phyloP scores from a whole-genome alignment of 2,113 vertebrate species.

The Typhlomys cinereus region DNA sequence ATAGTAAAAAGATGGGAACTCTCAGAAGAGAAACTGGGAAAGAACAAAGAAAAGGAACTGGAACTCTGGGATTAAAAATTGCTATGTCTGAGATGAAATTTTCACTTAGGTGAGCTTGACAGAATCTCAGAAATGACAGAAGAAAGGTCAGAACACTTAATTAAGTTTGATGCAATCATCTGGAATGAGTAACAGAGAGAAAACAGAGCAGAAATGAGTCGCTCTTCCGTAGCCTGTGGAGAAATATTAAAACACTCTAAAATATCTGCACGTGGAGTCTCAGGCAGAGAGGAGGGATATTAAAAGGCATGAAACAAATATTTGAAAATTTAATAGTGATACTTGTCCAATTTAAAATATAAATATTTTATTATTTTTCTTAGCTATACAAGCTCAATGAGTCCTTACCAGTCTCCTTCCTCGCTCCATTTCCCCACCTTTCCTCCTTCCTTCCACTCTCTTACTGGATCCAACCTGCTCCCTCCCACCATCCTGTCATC shows the following conservation, averaged over 20 bases:
- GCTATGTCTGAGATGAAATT: neutral
- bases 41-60: neutral
- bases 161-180: neutral
- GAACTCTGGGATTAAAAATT: conserved; percentile 10
- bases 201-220: neutral
- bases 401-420: too few species aligned
- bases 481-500: too few species aligned
- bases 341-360: neutral
- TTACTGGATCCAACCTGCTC: too few species aligned
- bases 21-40: neutral
- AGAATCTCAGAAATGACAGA: neutral
- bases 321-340: neutral
- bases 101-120: neutral
- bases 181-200: neutral
- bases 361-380: too few species aligned
- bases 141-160: neutral
- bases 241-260: neutral
- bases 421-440: too few species aligned
- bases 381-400: too few species aligned
- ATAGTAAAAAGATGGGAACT: neutral
- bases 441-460: too few species aligned
- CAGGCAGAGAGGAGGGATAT: neutral
- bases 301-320: neutral
- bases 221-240: neutral
- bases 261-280: neutral